A percentile compares a stretch with the other conserved stretches of the same genome.
Evolutionary conservation across 2,888 invertebrate species (phyloP).

Genomic region (Mesochorus sp.): DNA sequence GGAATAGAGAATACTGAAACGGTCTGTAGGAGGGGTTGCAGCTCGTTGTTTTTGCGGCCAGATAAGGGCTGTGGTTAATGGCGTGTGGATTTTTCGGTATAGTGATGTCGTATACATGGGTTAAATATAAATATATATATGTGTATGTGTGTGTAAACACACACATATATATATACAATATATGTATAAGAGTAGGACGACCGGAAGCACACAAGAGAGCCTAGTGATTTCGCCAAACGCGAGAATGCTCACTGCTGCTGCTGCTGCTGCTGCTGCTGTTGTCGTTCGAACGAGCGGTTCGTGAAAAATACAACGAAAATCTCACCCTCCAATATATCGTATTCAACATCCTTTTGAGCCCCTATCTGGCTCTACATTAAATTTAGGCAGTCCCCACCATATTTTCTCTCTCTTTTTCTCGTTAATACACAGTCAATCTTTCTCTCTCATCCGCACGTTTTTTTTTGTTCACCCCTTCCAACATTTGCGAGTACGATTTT

Average conservation of each 20-base stretch:
- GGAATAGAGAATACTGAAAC: constrained; percentile 55
- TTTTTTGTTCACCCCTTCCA: constrained; percentile 4
- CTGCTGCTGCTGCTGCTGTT: constrained; percentile 41
- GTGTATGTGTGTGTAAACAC: not conserved
- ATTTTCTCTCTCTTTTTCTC: not conserved
- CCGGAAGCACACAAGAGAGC: constrained; percentile 40
- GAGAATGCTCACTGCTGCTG: constrained; percentile 57
- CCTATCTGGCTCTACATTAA: constrained; percentile 53
- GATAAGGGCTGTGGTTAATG: constrained; percentile 78
- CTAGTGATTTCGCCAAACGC: constrained; percentile 52
- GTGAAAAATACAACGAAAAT: constrained; percentile 44
- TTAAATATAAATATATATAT: no score
- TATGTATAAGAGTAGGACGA: constrained; percentile 39
- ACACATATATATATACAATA: constrained; percentile 1
- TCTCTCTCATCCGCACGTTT: not conserved
- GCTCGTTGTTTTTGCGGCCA: constrained; percentile 75
- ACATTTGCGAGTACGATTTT: constrained; percentile 41
- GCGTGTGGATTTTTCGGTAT: constrained; percentile 74
- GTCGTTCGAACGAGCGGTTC: constrained; percentile 49
- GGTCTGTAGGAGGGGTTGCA: constrained; percentile 64
- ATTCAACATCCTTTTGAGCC: constrained; percentile 35
- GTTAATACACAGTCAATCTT: constrained; percentile 36
- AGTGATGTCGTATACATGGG: constrained; percentile 22
- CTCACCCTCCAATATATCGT: constrained; percentile 9
- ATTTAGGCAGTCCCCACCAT: constrained; percentile 48